These are phyloP conservation scores for Marronus borbonicus DNA, from an alignment of 2,888 invertebrate species.

Conservation along the genomic window DNA sequence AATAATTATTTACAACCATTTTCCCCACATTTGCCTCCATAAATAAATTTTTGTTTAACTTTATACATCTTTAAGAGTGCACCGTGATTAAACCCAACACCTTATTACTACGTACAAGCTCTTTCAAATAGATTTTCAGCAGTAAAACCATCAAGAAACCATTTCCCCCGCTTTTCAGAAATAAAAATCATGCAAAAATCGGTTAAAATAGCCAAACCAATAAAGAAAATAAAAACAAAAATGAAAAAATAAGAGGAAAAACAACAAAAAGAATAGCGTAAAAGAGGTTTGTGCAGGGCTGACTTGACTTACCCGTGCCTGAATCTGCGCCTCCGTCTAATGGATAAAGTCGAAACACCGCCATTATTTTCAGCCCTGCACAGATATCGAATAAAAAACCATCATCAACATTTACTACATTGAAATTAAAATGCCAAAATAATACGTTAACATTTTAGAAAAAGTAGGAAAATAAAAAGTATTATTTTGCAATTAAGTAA, in stretches of 20 bases:
- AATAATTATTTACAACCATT: background rate
- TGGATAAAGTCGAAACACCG: constrained; percentile 74
- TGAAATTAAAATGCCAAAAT: constrained; percentile 21
- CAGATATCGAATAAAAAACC: constrained; percentile 60
- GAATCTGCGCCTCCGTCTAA: constrained; percentile 71
- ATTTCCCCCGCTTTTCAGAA: background rate
- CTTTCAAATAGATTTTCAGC: background rate
- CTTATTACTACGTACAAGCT: background rate
- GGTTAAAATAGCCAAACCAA: constrained; percentile 13
- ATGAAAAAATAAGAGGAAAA: background rate
- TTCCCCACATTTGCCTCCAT: too few species aligned
- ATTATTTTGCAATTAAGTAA: background rate
- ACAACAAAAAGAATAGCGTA: constrained; percentile 7
- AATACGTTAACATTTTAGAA: constrained; percentile 13
- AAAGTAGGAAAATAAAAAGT: constrained; percentile 7
- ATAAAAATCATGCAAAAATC: constrained; percentile 16
- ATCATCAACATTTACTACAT: constrained; percentile 42
- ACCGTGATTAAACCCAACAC: background rate
- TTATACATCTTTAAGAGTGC: background rate
- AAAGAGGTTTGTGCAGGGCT: constrained; percentile 66
- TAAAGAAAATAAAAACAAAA: constrained; percentile 49
- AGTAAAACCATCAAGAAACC: constrained; percentile 3
- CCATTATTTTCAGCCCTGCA: constrained; percentile 77
- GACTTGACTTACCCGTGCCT: constrained; percentile 68
- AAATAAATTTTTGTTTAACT: background rate